phyloP scores from a whole-genome alignment of 1,140 invertebrate genomes.

The Ceratina calcarata region DNA sequence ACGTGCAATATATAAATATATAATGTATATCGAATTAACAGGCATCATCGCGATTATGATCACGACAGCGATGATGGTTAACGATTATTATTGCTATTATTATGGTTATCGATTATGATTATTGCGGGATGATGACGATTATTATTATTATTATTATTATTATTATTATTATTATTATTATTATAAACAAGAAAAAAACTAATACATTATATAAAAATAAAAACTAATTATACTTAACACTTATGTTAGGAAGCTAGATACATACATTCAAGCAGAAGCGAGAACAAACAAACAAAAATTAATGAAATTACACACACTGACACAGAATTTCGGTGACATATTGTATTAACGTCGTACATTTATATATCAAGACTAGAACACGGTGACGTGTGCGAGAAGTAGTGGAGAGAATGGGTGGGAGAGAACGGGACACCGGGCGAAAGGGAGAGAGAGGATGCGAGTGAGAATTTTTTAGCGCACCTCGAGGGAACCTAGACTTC shows the following conservation, averaged over 20 bases:
- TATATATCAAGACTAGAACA: conserved; percentile 64
- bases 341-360: conserved; percentile 64
- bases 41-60: conserved; percentile 64
- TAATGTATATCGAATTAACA: conserved; percentile 66
- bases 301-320: conserved; percentile 23
- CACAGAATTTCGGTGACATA: conserved; percentile 53
- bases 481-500: conserved; percentile 56
- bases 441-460: conserved; percentile 10
- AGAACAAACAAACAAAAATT: conserved; percentile 47
- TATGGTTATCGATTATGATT: conserved; percentile 69
- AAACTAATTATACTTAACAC: conserved; percentile 73
- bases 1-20: conserved; percentile 69
- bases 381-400: conserved; percentile 60
- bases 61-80: conserved; percentile 61
- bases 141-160: conserved; percentile 69
- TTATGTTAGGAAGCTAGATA: conserved; percentile 77
- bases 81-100: conserved; percentile 70
- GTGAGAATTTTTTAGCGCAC: conserved; percentile 58
- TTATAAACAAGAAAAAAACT: conserved; percentile 47
- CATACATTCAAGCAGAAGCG: conserved; percentile 69
- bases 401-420: neutral
- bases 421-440: neutral
- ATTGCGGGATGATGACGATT: conserved; percentile 67
- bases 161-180: conserved; percentile 53
- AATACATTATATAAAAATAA: conserved; percentile 73